Conservation (phyloP, 2,797 vertebrate genomes). For the Limosa lapponica region DNA sequence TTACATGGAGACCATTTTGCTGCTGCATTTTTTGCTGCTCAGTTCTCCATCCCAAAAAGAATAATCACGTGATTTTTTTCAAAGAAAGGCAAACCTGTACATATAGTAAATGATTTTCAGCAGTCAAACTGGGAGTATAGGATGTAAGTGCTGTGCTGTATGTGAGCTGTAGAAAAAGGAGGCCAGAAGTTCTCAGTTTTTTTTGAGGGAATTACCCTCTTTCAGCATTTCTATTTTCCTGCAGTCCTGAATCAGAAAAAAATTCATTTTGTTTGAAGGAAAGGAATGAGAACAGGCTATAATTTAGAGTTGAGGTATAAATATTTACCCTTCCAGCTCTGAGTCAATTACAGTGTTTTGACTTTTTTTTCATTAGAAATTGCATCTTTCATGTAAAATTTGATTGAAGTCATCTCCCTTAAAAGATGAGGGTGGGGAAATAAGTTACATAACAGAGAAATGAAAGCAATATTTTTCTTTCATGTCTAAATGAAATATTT, state of each 20-base stretch:
- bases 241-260: background rate
- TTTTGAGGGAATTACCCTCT: background rate
- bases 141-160: background rate
- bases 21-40: background rate
- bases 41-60: background rate
- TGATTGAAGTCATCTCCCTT: background rate
- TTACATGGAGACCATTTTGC: background rate
- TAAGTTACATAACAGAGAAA: background rate
- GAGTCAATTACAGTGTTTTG: background rate
- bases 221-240: background rate
- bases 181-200: background rate
- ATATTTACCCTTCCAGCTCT: slow-evolving; percentile 13
- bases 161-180: background rate
- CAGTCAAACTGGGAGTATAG: background rate
- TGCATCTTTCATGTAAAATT: slow-evolving; percentile 7
- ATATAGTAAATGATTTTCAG: background rate
- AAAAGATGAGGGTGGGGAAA: background rate
- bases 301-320: background rate
- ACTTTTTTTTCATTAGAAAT: background rate
- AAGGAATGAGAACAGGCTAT: background rate
- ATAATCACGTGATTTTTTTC: background rate
- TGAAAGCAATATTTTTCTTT: background rate
- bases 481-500: background rate
- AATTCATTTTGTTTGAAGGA: background rate
- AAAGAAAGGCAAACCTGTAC: background rate